phyloP scores from a whole-genome alignment of 1,140 invertebrate species.

The Centruroides sculpturatus region DNA sequence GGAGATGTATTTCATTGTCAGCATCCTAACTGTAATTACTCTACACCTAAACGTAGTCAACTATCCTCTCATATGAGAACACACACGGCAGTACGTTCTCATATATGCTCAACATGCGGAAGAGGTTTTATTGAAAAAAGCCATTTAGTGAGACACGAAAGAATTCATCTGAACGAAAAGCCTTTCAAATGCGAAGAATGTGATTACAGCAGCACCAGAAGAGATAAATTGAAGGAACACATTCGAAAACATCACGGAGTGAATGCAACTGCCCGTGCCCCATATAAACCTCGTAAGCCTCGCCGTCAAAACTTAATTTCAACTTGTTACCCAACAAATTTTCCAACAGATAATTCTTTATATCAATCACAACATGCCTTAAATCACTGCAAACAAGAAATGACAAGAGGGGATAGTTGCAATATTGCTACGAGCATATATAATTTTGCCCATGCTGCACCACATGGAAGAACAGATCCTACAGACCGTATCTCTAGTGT shows the following conservation, averaged over 20 bases:
- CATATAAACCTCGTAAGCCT: slow-evolving; percentile 33
- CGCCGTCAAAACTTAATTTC: slow-evolving; percentile 8
- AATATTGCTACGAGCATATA: too few relatives aligned
- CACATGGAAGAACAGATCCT: too few relatives aligned
- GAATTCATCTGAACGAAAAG: slow-evolving; percentile 45
- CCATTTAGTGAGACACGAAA: slow-evolving; percentile 46
- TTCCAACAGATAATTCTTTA: too few relatives aligned
- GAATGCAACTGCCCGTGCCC: slow-evolving; percentile 36
- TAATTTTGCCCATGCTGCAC: too few relatives aligned
- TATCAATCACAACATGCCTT: too few relatives aligned
- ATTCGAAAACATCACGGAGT: slow-evolving; percentile 43
- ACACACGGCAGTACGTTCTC: slow-evolving; percentile 45
- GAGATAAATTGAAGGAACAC: slow-evolving; percentile 53
- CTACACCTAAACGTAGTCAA: slow-evolving; percentile 48
- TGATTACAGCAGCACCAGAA: slow-evolving; percentile 45
- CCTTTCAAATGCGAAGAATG: slow-evolving; percentile 43
- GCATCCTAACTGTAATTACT: slow-evolving; percentile 45
- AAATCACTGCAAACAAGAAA: too few relatives aligned
- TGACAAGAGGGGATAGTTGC: too few relatives aligned
- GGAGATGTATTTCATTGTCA: slow-evolving; percentile 44
- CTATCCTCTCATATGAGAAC: slow-evolving; percentile 46
- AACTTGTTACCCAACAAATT: not conserved
- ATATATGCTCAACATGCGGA: slow-evolving; percentile 43
- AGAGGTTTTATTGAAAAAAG: slow-evolving; percentile 50
- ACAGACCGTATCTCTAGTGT: too few relatives aligned